A percentile compares a stretch with the other conserved stretches of the same genome.
These are phyloP conservation scores for Malthinus seriepunctatus DNA, from an alignment of 2,888 invertebrate genomes.

Conservation along the genomic window DNA sequence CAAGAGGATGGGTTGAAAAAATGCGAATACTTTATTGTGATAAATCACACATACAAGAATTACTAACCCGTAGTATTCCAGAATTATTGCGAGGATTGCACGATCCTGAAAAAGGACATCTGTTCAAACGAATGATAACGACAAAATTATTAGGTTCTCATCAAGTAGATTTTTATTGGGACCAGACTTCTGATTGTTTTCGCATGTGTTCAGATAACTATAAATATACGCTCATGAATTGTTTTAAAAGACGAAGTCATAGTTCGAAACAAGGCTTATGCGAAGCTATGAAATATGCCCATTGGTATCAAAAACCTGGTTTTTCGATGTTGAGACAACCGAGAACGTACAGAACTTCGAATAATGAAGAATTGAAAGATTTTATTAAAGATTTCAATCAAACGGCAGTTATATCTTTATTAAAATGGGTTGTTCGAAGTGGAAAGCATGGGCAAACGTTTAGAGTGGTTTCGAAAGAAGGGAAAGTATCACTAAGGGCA, in stretches of 20 bases:
- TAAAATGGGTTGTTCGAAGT: constrained; percentile 64
- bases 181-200: constrained; percentile 52
- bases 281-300: constrained; percentile 61
- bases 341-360: constrained; percentile 68
- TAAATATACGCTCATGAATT: constrained; percentile 49
- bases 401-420: constrained; percentile 76
- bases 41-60: constrained; percentile 37
- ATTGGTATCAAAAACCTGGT: constrained; percentile 65
- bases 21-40: constrained; percentile 52
- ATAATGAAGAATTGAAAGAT: constrained; percentile 60
- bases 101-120: constrained; percentile 41
- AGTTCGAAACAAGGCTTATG: constrained; percentile 60
- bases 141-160: constrained; percentile 65
- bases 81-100: constrained; percentile 45
- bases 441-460: constrained; percentile 9
- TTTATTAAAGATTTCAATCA: constrained; percentile 75
- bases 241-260: constrained; percentile 50
- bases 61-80: constrained; percentile 37
- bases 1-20: constrained; percentile 78
- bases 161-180: constrained; percentile 75
- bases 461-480: constrained; percentile 57
- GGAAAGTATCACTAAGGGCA: constrained; percentile 60
- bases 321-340: constrained; percentile 71
- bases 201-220: constrained; percentile 44
- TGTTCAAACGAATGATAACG: constrained; percentile 52